Conservation (phyloP, 23 tunicate species). For the Styela plicata region DNA sequence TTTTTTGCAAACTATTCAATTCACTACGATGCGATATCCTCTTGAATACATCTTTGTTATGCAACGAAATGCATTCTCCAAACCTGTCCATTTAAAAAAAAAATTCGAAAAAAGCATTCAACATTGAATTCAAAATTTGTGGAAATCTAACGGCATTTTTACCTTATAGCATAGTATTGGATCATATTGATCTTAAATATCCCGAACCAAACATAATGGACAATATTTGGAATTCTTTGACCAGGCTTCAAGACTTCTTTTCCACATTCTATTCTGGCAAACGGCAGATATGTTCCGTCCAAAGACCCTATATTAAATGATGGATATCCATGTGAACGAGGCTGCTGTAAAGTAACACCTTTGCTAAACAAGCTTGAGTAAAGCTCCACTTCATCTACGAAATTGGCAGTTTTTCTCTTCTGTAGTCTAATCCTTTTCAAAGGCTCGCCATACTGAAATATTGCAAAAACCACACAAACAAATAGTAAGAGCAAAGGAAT, state of each 20-base stretch:
- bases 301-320: neutral
- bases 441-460: neutral
- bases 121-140: too few relatives aligned
- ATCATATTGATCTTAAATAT: slow-evolving; percentile 2
- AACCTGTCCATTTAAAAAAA: too few relatives aligned
- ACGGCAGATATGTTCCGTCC: neutral
- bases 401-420: neutral
- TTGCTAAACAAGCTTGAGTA: neutral
- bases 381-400: neutral
- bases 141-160: too few relatives aligned
- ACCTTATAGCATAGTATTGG: slow-evolving; percentile 30
- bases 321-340: neutral
- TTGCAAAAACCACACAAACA: too few relatives aligned
- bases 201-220: slow-evolving; percentile 34
- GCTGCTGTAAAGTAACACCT: neutral
- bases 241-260: slow-evolving; percentile 23
- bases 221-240: slow-evolving; percentile 7
- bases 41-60: too few relatives aligned
- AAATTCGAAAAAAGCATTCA: too few relatives aligned
- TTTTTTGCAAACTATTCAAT: too few relatives aligned
- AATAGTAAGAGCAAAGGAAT: neutral
- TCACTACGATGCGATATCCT: too few relatives aligned
- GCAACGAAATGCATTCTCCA: too few relatives aligned
- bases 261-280: slow-evolving; percentile 13
- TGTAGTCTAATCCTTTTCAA: neutral